phyloP scores from a whole-genome alignment of 2,888 invertebrate genomes.

The Cephus runcator region DNA sequence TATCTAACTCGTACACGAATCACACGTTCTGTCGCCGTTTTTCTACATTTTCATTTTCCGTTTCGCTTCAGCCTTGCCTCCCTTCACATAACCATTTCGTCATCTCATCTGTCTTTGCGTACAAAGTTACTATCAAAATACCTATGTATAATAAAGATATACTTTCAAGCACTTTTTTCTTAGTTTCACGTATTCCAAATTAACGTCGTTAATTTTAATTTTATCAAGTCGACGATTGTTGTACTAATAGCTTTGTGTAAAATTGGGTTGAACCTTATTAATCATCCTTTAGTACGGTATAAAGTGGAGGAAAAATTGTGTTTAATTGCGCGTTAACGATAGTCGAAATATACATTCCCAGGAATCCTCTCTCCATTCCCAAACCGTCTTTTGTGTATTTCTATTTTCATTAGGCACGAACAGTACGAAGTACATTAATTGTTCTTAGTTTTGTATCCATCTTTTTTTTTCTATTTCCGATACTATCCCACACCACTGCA shows the following conservation, averaged over 20 bases:
- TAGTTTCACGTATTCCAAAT: background rate
- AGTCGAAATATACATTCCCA: background rate
- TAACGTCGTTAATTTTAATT: background rate
- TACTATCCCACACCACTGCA: background rate
- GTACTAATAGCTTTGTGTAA: background rate
- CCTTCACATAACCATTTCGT: background rate
- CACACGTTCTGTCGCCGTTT: background rate
- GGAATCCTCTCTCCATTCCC: background rate
- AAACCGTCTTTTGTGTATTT: background rate
- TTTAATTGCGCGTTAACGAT: background rate
- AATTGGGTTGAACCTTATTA: slow-evolving; percentile 25
- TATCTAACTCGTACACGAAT: background rate
- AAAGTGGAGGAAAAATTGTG: background rate
- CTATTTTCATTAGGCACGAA: background rate
- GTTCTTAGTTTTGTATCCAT: background rate
- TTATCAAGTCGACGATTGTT: background rate
- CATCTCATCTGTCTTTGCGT: background rate
- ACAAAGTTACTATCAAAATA: background rate
- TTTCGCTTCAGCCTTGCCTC: background rate
- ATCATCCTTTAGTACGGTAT: slow-evolving; percentile 24
- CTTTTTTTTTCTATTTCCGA: background rate
- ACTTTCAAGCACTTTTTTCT: background rate
- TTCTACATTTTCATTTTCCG: background rate
- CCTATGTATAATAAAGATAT: background rate
- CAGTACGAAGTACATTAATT: background rate